These are phyloP conservation scores for Clamator glandarius DNA, from an alignment of 2,797 vertebrate genomes.

Conservation along the genomic window DNA sequence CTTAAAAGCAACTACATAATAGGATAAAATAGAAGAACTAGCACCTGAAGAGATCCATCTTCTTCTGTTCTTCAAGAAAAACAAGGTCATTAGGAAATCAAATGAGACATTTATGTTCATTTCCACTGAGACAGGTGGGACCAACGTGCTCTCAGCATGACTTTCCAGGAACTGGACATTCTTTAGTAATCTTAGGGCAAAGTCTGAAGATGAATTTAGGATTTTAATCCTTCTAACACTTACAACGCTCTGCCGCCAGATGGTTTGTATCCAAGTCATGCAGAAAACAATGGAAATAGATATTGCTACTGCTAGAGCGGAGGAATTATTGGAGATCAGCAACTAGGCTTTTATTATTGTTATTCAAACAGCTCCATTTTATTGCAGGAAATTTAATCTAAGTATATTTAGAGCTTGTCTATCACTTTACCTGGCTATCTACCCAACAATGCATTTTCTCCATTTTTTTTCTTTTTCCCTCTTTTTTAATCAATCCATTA, in stretches of 20 bases:
- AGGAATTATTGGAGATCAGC: neutral
- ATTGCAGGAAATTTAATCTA: constrained; percentile 10
- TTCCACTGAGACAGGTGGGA: neutral
- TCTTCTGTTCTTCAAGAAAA: neutral
- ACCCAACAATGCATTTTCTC: neutral
- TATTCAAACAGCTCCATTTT: neutral
- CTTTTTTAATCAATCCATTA: neutral
- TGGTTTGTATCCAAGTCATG: neutral
- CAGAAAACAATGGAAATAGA: neutral
- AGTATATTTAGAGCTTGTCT: neutral
- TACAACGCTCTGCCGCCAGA: neutral
- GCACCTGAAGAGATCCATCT: neutral
- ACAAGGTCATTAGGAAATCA: neutral
- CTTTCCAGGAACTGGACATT: neutral
- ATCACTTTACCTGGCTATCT: neutral
- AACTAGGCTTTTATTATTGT: neutral
- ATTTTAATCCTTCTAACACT: neutral
- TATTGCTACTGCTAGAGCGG: neutral
- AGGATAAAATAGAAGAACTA: neutral
- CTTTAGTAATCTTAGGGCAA: neutral
- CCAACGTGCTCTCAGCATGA: neutral
- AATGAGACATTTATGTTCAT: neutral
- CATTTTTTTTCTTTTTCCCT: fast-evolving
- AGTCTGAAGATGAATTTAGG: neutral
- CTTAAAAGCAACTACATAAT: neutral